Conservation (phyloP, 2,888 invertebrate species). For the Zonitis immaculata region DNA sequence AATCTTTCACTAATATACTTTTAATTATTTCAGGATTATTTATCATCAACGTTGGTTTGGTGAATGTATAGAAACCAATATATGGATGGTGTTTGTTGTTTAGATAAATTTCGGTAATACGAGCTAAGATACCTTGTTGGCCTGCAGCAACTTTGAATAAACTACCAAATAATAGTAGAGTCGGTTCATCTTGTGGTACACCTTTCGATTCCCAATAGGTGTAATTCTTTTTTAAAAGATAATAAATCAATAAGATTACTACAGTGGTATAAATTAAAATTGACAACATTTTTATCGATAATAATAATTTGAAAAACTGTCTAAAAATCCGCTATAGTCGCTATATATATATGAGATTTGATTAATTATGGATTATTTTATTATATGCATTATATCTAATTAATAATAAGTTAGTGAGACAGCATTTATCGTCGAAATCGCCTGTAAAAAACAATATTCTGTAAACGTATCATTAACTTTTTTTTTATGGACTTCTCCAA, state of each 20-base stretch:
- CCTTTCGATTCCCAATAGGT: neutral
- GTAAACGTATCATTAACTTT: no score
- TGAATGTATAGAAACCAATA: conserved; percentile 49
- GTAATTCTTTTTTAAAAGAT: neutral
- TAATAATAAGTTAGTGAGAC: no score
- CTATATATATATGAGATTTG: no score
- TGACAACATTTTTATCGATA: neutral
- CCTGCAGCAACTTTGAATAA: conserved; percentile 4
- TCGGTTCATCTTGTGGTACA: neutral
- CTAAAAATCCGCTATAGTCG: no score
- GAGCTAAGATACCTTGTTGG: conserved; percentile 7
- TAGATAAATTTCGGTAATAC: conserved; percentile 24
- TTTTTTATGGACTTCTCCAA: no score
- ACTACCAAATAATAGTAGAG: conserved; percentile 11
- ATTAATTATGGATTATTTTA: no score
- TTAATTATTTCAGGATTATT: conserved; percentile 49
- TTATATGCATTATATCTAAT: no score
- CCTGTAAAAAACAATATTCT: no score
- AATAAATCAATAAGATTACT: neutral
- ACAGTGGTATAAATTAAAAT: neutral
- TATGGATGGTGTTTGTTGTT: conserved; percentile 30
- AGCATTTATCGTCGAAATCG: no score
- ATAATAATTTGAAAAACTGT: no score
- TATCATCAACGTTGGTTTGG: conserved; percentile 47
- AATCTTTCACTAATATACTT: conserved; percentile 48